A percentile compares a stretch with the other conserved stretches of the same genome.
Evolutionary conservation across 2,888 invertebrate species (phyloP).

Genomic region (Machimus atricapillus): DNA sequence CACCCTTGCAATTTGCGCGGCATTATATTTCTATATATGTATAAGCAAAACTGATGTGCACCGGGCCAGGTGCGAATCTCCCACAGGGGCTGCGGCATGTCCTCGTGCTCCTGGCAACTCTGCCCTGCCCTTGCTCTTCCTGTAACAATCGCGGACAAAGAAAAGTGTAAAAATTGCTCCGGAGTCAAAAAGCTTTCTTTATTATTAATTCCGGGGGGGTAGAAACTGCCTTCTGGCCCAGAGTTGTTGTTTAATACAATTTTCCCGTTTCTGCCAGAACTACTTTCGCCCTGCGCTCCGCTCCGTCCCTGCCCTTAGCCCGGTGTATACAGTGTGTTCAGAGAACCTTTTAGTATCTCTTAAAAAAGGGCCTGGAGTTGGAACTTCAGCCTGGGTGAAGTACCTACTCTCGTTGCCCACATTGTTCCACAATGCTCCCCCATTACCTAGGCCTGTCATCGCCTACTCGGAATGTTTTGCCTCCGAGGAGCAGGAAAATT

Average conservation of each 20-base stretch:
- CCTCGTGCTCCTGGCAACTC: neutral
- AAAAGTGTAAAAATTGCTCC: slow-evolving; percentile 1
- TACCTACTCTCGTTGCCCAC: neutral
- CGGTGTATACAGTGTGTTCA: neutral
- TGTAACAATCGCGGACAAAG: neutral
- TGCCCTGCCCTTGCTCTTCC: neutral
- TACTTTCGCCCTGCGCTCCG: neutral
- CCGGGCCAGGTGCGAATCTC: slow-evolving; percentile 23
- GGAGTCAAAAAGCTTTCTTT: slow-evolving; percentile 22
- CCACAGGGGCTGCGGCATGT: neutral
- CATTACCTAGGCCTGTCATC: neutral
- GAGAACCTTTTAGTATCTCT: neutral
- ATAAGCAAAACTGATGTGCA: neutral
- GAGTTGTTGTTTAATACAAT: slow-evolving; percentile 8
- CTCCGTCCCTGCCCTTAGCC: neutral
- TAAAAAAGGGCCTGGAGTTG: neutral
- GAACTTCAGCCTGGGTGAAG: neutral
- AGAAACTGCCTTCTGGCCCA: slow-evolving; percentile 6
- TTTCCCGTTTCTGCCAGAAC: neutral
- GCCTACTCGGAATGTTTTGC: neutral
- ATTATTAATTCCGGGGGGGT: neutral
- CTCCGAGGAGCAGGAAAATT: neutral
- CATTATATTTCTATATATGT: neutral
- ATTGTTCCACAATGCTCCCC: neutral
- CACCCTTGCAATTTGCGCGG: neutral